Base-by-base conservation (phyloP, 2,888 invertebrate species). In the Emmelina monodactyla region DNA sequence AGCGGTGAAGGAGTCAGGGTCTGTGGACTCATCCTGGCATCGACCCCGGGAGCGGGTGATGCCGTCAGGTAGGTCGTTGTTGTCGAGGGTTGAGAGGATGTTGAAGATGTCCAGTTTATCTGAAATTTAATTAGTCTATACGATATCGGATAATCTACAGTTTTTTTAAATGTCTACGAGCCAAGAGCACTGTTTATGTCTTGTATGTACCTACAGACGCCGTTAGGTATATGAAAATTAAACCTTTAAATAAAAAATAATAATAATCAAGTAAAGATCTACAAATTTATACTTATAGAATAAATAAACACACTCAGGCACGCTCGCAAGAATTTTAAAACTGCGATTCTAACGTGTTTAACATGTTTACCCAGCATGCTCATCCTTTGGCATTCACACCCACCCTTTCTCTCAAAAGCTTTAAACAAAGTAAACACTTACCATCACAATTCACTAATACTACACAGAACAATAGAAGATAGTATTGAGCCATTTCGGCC, bases 11-110 rank as follows among this genome's bases (percentile, higher is more conserved):
- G 61, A 52, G 13, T 51, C 43, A 14, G 57, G 66, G 2, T 54
- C 55, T 30, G 82, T 81, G 33, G 58, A 53, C 3, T 57, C 54
- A 7, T 83, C 72, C 46, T 76, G 80, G 58, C 91, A 91, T 51
- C 89, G 85, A 19, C 88, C 89, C 6, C 78, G 67, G 1, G 83
- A 75, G 43, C 75, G 63, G 5, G 67, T 67, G 32, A 91, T 82
- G 1, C 89, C 89, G 6, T 81, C 67, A 0, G 88, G 87, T 37
- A 87, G 81, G 16, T 83, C 78, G 16, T 72, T 78, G 40, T 88
- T 81, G 22, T 83, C 82, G 13, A 87, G 80, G 42, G 82, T 82
- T 19, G 84, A 83, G 39, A 91, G 68, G 28, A 89, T 70, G 64
- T 91, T 89, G 48, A 70, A 79, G 25, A 64, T 56, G 39, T 86